Evolutionary conservation across 1,140 invertebrate genomes (phyloP), one percentile per base, ranked within the genome.

Genomic region (Lucilia sericata): DNA sequence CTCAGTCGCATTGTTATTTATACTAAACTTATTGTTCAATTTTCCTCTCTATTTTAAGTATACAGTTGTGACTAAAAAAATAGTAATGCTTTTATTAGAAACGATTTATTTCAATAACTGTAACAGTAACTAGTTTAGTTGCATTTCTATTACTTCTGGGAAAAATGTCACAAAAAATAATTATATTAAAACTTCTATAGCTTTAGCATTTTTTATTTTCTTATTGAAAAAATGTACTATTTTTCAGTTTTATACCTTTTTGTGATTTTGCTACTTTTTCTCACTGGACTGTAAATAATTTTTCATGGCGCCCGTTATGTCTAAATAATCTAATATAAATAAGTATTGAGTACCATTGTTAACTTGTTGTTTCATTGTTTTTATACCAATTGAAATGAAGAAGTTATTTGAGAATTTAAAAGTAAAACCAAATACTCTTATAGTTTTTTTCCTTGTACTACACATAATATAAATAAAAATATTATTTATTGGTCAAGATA

Each of bases 41-140:
- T 70, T 70, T 25, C 65, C n/a, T 70, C 65, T 70, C 65, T 70
- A 60, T 60, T 60, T 60, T 17, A n/a, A n/a, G 55, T n/a, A 60
- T 60, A 70, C n/a, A 70, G 21, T n/a, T 19, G 2, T 9, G 65
- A n/a, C 65, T 1, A 70, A 70, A 21, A 25, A 70, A 70, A 21
- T 70, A 70, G 65, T 70, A 25, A 19, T 25, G 19, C 9, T 70
- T 19, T 30, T 65, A 49, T 49, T 49, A 49, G 2, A 12, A 49
- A 49, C 0, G n/a, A n/a, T n/a, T n/a, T n/a, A n/a, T n/a, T n/a
- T n/a, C n/a, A n/a, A n/a, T n/a, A n/a, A n/a, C n/a, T n/a, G n/a
- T n/a, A 49, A 30, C 25, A 2, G 25, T 30, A 30, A 3, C 25
- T 30, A 30, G n/a, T n/a, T n/a, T n/a, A 30, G 25, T 30, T 2